Conservation (phyloP, 1,140 invertebrate species). For the Telenomus remus region DNA sequence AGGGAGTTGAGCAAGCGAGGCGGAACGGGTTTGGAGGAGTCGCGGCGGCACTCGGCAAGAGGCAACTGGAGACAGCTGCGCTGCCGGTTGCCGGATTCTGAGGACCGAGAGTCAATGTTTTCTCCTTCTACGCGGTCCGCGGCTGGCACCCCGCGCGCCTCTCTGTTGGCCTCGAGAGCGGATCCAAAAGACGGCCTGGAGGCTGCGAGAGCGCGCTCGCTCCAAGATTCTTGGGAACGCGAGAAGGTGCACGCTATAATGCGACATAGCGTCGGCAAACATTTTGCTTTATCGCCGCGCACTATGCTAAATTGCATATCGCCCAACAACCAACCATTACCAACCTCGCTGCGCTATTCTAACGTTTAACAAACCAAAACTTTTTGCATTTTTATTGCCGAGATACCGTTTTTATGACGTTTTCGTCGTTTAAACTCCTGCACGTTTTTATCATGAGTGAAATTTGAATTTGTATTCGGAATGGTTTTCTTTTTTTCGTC, state of each 20-base stretch:
- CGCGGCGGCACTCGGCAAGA: neutral
- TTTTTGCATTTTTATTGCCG: too few species aligned
- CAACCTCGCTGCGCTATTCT: neutral
- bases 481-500: too few species aligned
- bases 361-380: too few species aligned
- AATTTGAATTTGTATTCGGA: too few species aligned
- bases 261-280: neutral
- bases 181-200: constrained; percentile 1
- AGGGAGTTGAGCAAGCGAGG: too few species aligned
- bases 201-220: neutral
- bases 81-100: constrained; percentile 2
- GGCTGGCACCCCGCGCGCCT: neutral
- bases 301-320: neutral
- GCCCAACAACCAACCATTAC: neutral
- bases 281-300: neutral
- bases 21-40: too few species aligned
- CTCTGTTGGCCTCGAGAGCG: neutral
- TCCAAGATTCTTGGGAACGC: neutral
- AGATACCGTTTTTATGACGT: too few species aligned
- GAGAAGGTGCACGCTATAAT: constrained; percentile 1
- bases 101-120: neutral
- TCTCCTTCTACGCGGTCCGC: constrained; percentile 1
- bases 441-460: too few species aligned
- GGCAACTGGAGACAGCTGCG: constrained; percentile 2
- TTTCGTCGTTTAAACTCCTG: too few species aligned